These are phyloP conservation scores for Incurvaria masculella DNA, from an alignment of 2,888 invertebrate species.

Conservation along the genomic window DNA sequence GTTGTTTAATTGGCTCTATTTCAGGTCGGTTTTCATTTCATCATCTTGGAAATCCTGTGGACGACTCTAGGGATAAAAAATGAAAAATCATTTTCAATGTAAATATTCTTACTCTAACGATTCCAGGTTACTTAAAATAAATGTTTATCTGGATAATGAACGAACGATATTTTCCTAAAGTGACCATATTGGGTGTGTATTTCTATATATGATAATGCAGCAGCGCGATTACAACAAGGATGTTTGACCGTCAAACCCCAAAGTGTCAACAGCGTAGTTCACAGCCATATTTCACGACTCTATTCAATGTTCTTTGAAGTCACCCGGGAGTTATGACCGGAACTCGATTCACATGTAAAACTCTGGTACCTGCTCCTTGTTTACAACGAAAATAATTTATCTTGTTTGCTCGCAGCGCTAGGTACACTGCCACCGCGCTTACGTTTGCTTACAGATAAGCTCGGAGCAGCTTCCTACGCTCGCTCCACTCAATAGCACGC, in stretches of 20 bases:
- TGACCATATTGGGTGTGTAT: no score
- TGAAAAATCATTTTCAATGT: no score
- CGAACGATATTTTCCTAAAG: no score
- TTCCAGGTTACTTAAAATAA: no score
- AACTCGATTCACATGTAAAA: neutral
- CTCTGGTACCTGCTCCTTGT: conserved; percentile 13
- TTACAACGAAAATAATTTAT: conserved; percentile 53
- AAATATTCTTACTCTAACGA: no score
- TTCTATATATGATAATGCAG: no score
- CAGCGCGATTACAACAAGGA: neutral
- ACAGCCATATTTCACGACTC: neutral
- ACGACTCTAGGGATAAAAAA: no score
- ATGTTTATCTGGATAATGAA: no score
- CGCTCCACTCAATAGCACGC: conserved; percentile 2
- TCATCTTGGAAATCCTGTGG: no score
- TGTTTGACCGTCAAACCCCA: neutral
- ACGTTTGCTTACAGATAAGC: conserved; percentile 52
- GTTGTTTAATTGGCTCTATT: no score
- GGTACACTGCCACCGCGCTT: conserved; percentile 55
- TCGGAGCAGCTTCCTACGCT: conserved; percentile 21
- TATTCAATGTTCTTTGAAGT: neutral
- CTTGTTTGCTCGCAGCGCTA: conserved; percentile 52
- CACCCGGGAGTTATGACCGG: neutral
- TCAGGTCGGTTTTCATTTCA: no score
- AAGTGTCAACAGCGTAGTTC: neutral